Percentiles rank a stretch among this genome's conserved stretches.
phyloP scores from a whole-genome alignment of 2,888 invertebrate species.

The Dromius quadrimaculatus region DNA sequence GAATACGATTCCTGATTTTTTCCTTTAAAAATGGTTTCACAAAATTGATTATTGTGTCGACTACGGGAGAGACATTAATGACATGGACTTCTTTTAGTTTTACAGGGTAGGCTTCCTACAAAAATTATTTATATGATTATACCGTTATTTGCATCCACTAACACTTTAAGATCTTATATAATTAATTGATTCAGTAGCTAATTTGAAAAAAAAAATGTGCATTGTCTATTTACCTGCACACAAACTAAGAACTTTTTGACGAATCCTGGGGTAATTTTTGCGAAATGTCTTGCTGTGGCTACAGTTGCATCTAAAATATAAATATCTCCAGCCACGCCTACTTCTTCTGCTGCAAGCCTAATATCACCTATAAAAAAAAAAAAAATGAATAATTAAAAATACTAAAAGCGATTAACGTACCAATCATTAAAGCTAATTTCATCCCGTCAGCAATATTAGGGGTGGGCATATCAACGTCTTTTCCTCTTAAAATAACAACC shows the following conservation, averaged over 20 bases:
- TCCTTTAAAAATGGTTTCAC: constrained; percentile 90
- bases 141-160: too few relatives aligned
- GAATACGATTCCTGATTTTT: constrained; percentile 86
- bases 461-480: constrained; percentile 77
- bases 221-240: constrained; percentile 75
- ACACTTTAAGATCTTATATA: not conserved
- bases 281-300: constrained; percentile 83
- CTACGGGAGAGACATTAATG: constrained; percentile 84
- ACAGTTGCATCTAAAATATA: constrained; percentile 84
- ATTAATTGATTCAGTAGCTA: too few relatives aligned
- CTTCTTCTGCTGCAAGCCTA: constrained; percentile 79
- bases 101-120: constrained; percentile 87
- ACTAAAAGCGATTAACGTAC: constrained; percentile 1
- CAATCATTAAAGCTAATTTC: constrained; percentile 87
- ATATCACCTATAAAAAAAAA: constrained; percentile 71
- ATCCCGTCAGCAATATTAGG: constrained; percentile 82
- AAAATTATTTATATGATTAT: too few relatives aligned
- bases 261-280: constrained; percentile 84
- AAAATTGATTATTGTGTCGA: constrained; percentile 87
- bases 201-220: constrained; percentile 10
- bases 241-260: constrained; percentile 89
- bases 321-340: constrained; percentile 87
- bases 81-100: constrained; percentile 90
- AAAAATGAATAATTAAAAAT: not conserved
- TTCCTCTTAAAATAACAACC: constrained; percentile 78